Percentiles rank a stretch among this genome's conserved stretches.
phyloP scores from a whole-genome alignment of 1,140 invertebrate species.

The Diorhabda sublineata region DNA sequence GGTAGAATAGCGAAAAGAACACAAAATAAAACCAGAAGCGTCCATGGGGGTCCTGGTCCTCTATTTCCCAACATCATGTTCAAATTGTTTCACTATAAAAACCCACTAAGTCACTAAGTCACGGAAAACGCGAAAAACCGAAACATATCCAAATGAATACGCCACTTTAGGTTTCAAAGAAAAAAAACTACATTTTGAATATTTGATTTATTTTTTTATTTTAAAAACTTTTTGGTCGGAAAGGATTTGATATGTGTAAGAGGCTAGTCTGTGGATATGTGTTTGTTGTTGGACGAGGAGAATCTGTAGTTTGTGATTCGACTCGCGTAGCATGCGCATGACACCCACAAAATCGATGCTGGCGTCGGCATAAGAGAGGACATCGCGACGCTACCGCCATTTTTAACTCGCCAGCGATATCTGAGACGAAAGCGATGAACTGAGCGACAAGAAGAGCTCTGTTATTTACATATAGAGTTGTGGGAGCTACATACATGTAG shows the following conservation, averaged over 20 bases:
- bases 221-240: neutral
- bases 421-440: slow-evolving; percentile 17
- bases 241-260: slow-evolving; percentile 10
- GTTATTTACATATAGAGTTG: neutral
- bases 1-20: slow-evolving; percentile 21
- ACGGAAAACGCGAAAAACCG: neutral
- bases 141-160: neutral
- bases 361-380: slow-evolving; percentile 25
- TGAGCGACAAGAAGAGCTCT: neutral
- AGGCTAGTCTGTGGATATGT: slow-evolving; percentile 12
- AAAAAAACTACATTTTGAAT: neutral
- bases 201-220: neutral
- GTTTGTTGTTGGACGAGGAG: slow-evolving; percentile 18
- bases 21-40: slow-evolving; percentile 22
- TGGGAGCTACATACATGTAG: too few species aligned
- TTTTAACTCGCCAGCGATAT: slow-evolving; percentile 19
- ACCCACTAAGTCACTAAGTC: slow-evolving; percentile 14
- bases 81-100: slow-evolving; percentile 18
- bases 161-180: neutral
- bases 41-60: slow-evolving; percentile 32
- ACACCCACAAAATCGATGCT: slow-evolving; percentile 33
- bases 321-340: slow-evolving; percentile 30
- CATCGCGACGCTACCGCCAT: neutral
- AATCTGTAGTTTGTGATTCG: slow-evolving; percentile 37
- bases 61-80: slow-evolving; percentile 30